These are phyloP conservation scores for Phanerotoma sp. DNA, from an alignment of 2,888 invertebrate genomes.

Conservation along the genomic window DNA sequence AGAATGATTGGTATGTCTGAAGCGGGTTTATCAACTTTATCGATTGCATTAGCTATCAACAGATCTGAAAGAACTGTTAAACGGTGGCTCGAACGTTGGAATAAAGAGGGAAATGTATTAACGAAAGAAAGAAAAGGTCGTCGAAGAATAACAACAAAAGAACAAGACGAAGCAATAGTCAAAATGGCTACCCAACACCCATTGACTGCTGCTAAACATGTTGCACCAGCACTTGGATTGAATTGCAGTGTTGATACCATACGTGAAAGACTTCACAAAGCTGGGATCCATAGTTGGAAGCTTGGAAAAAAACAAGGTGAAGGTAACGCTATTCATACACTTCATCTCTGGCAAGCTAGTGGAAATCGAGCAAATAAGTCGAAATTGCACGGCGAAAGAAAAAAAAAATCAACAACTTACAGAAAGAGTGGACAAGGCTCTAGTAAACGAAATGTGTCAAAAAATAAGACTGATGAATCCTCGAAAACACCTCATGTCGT, in stretches of 20 bases:
- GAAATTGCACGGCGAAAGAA: slow-evolving; percentile 45
- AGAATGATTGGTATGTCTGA: slow-evolving; percentile 57
- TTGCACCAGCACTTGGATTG: slow-evolving; percentile 53
- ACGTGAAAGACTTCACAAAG: slow-evolving; percentile 53
- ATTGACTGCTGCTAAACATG: slow-evolving; percentile 54
- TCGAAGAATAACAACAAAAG: slow-evolving; percentile 53
- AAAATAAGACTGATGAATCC: slow-evolving; percentile 33
- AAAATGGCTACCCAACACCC: slow-evolving; percentile 56
- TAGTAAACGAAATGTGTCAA: slow-evolving; percentile 29
- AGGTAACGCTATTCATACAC: slow-evolving; percentile 54
- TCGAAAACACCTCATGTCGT: slow-evolving; percentile 38
- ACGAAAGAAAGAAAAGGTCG: slow-evolving; percentile 55
- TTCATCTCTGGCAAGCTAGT: slow-evolving; percentile 55
- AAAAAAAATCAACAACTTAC: slow-evolving; percentile 38
- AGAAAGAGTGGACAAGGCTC: slow-evolving; percentile 32
- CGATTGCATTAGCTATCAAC: slow-evolving; percentile 54
- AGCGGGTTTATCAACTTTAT: slow-evolving; percentile 53
- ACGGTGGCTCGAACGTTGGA: slow-evolving; percentile 55
- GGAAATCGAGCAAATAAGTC: slow-evolving; percentile 53
- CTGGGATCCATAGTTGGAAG: slow-evolving; percentile 56
- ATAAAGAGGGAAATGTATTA: slow-evolving; percentile 55
- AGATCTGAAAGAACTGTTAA: slow-evolving; percentile 56
- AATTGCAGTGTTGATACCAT: slow-evolving; percentile 56
- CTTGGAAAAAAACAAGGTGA: slow-evolving; percentile 55
- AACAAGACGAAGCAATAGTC: slow-evolving; percentile 54